These are phyloP conservation scores for Bufo gargarizans DNA, from an alignment of 2,113 vertebrate species.

Conservation along the genomic window DNA sequence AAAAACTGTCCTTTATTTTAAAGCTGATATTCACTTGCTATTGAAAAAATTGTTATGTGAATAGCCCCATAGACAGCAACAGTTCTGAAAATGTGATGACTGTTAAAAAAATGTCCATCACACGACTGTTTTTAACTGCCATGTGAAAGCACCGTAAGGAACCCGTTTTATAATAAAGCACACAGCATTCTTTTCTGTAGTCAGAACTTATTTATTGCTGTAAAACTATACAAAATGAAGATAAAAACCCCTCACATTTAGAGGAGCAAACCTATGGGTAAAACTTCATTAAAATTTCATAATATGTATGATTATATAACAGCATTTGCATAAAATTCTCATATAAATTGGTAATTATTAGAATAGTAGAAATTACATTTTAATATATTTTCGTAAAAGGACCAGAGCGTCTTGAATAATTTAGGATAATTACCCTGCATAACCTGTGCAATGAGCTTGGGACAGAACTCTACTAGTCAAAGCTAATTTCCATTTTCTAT, in stretches of 20 bases:
- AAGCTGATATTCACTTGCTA: too few species aligned
- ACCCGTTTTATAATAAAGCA: too few species aligned
- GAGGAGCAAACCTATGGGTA: neutral
- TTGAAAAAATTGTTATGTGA: too few species aligned
- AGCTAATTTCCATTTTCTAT: neutral
- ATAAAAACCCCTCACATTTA: neutral
- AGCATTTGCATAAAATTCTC: neutral
- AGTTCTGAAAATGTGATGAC: too few species aligned
- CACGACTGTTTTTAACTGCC: too few species aligned
- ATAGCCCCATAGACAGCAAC: too few species aligned
- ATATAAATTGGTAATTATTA: conserved; percentile 6
- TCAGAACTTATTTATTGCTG: neutral
- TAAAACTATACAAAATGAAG: neutral
- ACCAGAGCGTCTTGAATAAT: neutral
- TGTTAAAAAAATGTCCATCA: too few species aligned
- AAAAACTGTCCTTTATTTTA: too few species aligned
- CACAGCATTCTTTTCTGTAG: neutral
- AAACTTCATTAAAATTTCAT: neutral
- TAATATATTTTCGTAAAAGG: neutral
- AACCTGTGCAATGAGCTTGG: neutral
- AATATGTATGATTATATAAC: neutral
- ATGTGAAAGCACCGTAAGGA: too few species aligned
- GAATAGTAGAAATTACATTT: neutral
- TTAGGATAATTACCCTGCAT: neutral
- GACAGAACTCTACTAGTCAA: neutral